phyloP scores from a whole-genome alignment of 2,797 vertebrate genomes.

The Carduelis carduelis region DNA sequence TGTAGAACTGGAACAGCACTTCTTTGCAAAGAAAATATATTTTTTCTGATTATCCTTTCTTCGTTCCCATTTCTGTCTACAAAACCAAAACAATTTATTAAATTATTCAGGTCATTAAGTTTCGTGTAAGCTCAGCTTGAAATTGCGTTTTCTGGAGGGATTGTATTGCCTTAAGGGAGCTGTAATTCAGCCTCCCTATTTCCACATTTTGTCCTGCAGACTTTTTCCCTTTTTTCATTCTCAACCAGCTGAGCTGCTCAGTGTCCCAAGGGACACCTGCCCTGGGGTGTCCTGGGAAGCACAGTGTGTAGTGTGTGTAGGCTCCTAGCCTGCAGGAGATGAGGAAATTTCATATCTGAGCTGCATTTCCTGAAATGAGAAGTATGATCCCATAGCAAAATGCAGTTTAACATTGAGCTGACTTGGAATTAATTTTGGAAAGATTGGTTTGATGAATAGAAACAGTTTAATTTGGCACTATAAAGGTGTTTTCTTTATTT shows the following conservation, averaged over 20 bases:
- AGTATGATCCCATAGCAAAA: neutral
- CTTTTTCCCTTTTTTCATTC: neutral
- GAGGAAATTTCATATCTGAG: neutral
- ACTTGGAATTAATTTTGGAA: neutral
- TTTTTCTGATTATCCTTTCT: conserved; percentile 24
- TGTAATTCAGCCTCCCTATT: conserved; percentile 27
- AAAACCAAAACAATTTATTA: conserved; percentile 47
- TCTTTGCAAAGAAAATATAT: neutral
- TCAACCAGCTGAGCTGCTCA: neutral
- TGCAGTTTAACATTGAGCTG: neutral
- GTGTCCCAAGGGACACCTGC: neutral
- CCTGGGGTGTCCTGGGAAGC: neutral
- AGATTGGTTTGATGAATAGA: neutral
- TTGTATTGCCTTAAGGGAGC: conserved; percentile 16
- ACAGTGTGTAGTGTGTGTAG: neutral
- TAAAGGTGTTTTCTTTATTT: neutral
- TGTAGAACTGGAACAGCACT: neutral
- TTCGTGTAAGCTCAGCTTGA: conserved; percentile 33
- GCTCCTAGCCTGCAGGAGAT: neutral
- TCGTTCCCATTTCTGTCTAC: neutral
- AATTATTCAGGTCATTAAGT: conserved; percentile 61
- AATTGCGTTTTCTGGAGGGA: conserved; percentile 35
- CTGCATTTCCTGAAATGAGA: neutral
- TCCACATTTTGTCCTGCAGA: neutral
- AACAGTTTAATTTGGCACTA: neutral